These are phyloP conservation scores for Caerostris extrusa DNA, from an alignment of 1,140 invertebrate genomes.

Conservation along the genomic window DNA sequence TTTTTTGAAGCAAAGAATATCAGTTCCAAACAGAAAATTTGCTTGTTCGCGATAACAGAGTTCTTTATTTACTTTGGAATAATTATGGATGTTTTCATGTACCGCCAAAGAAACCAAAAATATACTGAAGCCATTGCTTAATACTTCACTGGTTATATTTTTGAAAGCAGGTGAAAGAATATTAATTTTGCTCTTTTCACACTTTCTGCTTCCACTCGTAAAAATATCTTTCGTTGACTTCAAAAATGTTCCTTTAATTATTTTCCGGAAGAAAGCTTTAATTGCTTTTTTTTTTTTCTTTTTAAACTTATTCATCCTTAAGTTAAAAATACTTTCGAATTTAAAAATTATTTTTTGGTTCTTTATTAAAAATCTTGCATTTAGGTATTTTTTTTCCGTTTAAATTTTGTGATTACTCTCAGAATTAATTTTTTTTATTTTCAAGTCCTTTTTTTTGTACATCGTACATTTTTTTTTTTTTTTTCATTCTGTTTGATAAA, in stretches of 20 bases:
- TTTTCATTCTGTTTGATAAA: neutral
- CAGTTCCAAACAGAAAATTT: no score
- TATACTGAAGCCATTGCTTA: neutral
- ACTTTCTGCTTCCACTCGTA: neutral
- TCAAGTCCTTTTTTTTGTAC: neutral
- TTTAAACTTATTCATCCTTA: neutral
- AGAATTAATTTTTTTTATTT: neutral
- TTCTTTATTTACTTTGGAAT: no score
- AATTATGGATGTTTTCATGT: no score
- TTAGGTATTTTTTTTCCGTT: neutral
- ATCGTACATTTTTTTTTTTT: neutral
- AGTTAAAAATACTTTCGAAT: neutral
- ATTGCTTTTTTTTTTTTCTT: constrained; percentile 12
- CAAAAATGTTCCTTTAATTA: constrained; percentile 6
- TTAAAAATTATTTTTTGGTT: neutral
- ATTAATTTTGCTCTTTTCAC: constrained; percentile 26
- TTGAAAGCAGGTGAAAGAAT: neutral
- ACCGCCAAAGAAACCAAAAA: neutral
- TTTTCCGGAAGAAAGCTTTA: constrained; percentile 7
- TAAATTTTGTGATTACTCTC: neutral
- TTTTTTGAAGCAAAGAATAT: no score
- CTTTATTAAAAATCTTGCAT: neutral
- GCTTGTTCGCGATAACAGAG: no score
- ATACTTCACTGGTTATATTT: neutral
- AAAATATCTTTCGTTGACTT: neutral